A percentile compares a stretch with the other conserved stretches of the same genome.
Conservation (phyloP, 2,888 invertebrate genomes). For the Nineta flava region DNA sequence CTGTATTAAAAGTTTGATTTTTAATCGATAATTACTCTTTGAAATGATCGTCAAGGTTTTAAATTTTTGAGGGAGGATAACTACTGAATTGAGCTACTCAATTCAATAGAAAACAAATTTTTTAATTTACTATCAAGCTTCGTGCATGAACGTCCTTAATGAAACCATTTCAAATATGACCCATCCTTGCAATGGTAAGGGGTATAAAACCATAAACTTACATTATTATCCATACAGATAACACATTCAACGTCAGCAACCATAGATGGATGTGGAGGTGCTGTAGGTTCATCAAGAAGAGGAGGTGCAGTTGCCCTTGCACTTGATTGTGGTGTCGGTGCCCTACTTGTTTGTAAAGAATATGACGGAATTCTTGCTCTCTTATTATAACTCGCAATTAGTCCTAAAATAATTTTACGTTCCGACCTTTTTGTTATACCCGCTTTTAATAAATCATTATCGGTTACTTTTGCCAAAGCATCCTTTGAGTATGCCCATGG, state of each 20-base stretch:
- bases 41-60: too few relatives aligned
- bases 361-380: neutral
- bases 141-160: too few relatives aligned
- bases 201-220: too few relatives aligned
- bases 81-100: too few relatives aligned
- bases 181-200: too few relatives aligned
- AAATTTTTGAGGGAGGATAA: too few relatives aligned
- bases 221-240: slow-evolving; percentile 61
- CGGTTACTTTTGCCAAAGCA: slow-evolving; percentile 32
- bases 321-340: neutral
- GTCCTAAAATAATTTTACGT: slow-evolving; percentile 22
- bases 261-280: slow-evolving; percentile 19
- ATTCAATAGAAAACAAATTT: too few relatives aligned
- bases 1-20: too few relatives aligned
- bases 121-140: too few relatives aligned
- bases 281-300: slow-evolving; percentile 18
- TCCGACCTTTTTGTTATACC: slow-evolving; percentile 40
- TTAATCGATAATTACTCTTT: too few relatives aligned
- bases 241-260: slow-evolving; percentile 54
- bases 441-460: slow-evolving; percentile 37
- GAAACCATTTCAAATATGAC: too few relatives aligned
- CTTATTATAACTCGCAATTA: neutral
- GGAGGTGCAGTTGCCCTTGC: neutral
- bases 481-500: slow-evolving; percentile 36
- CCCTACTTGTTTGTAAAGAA: too few relatives aligned